Evolutionary conservation across 2,113 vertebrate species (phyloP).

Genomic region (Setophaga petechia): DNA sequence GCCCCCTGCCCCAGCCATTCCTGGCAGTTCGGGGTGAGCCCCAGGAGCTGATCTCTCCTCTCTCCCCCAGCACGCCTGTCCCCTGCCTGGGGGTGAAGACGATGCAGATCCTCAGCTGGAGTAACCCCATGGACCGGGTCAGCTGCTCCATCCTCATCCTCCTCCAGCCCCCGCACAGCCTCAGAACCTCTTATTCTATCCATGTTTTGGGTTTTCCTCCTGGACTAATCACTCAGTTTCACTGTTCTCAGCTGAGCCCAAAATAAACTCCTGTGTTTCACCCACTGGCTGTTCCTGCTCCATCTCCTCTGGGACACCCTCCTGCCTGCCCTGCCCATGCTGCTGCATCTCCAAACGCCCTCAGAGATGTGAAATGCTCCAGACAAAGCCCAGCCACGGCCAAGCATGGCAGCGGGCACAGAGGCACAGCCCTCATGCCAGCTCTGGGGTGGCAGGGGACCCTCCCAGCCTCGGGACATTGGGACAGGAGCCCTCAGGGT

Average conservation of each 20-base stretch:
- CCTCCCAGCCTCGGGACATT: fast-evolving
- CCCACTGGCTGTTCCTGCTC: neutral
- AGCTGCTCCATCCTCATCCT: neutral
- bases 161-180: neutral
- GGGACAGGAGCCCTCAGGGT: neutral
- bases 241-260: fast-evolving
- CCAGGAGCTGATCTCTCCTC: neutral
- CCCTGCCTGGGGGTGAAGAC: fast-evolving
- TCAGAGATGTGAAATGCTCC: neutral
- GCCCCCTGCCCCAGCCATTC: neutral
- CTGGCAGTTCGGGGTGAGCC: neutral
- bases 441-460: neutral
- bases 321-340: neutral
- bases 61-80: neutral
- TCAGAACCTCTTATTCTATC: neutral
- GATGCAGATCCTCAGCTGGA: fast-evolving
- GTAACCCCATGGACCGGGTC: fast-evolving
- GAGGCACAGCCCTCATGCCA: fast-evolving
- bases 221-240: fast-evolving
- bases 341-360: neutral
- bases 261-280: neutral
- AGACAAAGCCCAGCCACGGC: neutral
- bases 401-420: fast-evolving
- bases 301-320: neutral
- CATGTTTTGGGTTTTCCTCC: neutral